Evolutionary conservation across 2,113 vertebrate genomes (phyloP).

Genomic region (Albula glossodonta): DNA sequence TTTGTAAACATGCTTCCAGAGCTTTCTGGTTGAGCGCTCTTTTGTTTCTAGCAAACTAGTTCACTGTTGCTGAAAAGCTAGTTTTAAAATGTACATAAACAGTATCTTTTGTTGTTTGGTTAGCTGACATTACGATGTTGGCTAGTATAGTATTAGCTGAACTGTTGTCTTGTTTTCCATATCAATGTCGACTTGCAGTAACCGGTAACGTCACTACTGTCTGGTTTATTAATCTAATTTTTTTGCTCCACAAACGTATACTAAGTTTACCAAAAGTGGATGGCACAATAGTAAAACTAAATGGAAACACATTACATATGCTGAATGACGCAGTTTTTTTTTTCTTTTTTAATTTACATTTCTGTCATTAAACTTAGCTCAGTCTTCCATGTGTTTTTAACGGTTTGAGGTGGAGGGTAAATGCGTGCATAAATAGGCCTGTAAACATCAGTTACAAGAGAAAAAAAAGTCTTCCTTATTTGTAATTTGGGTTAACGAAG

Average conservation of each 20-base stretch:
- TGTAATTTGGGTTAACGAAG: background rate
- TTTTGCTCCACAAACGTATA: background rate
- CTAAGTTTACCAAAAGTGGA: background rate
- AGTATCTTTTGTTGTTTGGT: conserved; percentile 1
- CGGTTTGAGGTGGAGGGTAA: background rate
- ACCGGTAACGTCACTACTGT: background rate
- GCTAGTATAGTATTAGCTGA: background rate
- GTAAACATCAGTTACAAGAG: background rate
- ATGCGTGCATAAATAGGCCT: background rate
- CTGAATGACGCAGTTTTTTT: background rate
- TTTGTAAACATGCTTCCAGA: conserved; percentile 23
- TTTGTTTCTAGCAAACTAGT: background rate
- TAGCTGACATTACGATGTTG: background rate
- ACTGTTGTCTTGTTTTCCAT: background rate
- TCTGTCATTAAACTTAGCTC: background rate
- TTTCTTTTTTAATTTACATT: background rate
- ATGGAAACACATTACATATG: background rate
- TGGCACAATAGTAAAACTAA: background rate
- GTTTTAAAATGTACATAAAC: conserved; percentile 23
- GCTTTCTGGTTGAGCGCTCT: conserved; percentile 19
- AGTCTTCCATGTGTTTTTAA: background rate
- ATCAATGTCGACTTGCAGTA: background rate
- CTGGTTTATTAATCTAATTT: background rate
- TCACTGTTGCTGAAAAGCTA: background rate
- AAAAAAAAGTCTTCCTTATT: background rate